Evolutionary conservation across 2,888 invertebrate genomes (phyloP), one percentile per base, ranked within the genome.

Genomic region (Dynastes hyllus): DNA sequence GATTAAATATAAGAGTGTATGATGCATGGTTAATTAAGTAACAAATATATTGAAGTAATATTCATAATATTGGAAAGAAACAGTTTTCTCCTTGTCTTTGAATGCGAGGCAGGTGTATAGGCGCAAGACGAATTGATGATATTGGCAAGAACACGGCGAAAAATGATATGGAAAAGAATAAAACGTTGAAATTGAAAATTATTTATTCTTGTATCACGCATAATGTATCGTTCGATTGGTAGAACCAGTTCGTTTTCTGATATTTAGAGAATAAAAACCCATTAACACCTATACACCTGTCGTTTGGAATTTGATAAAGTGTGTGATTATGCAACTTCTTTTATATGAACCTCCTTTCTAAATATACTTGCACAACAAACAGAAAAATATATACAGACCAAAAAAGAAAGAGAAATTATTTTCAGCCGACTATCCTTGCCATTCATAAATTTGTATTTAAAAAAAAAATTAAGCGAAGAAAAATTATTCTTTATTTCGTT

Each of bases 1-100:
- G 82, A 85, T 80, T 84, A 84, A 85, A 85, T 85, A 84, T 86
- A 87, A 86, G 85, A 85, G 83, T 87, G 86, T 88, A 86, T 45
- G 45, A 45, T 87, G 87, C 86, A 88, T 88, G 87, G 85, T 69
- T 87, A 86, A 86, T 86, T 86, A 85, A 84, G 81, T 82, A 82
- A 81, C 45, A 73, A 40, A 75, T 45, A 69, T 13, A 82, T 81
- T 16, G 32, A 71, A 37, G 16, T 50, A 83, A 84, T 85, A 86
- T 85, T 84, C 84, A 85, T 84, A 83, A 85, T 87, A 87, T 87
- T 85, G 85, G 51, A 69, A 69, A 58, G n/a, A 22, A 16, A 22
- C 22, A 83, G 84, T 87, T 87, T 88, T 89, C 88, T 89, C 88
- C 88, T 88, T 88, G 86, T 88, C 88, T 84, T 87, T 89, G 89